phyloP scores from a whole-genome alignment of 2,797 vertebrate genomes.

The Lagorchestes hirsutus region DNA sequence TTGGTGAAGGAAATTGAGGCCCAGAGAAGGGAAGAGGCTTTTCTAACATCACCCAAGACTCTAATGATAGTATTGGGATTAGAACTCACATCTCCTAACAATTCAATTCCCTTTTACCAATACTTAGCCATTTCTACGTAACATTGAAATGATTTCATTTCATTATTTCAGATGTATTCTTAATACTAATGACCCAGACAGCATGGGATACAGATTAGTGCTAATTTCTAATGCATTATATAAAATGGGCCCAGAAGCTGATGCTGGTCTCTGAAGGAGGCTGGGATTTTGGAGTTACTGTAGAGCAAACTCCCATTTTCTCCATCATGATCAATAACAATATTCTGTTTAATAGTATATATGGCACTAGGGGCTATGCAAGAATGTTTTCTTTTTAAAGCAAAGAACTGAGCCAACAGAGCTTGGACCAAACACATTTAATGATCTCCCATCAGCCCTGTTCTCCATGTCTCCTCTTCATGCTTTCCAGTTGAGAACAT shows the following conservation, averaged over 20 bases:
- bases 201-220: not conserved
- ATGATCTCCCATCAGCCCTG: not conserved
- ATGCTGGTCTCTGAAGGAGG: not conserved
- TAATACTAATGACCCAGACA: not conserved
- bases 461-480: not conserved
- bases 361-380: not conserved
- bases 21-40: not conserved
- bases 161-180: not conserved
- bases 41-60: not conserved
- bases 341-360: not conserved
- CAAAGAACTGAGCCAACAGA: not conserved
- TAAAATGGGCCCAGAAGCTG: not conserved
- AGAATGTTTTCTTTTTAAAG: not conserved
- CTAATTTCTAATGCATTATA: not conserved
- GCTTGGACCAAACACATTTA: not conserved
- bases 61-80: not conserved
- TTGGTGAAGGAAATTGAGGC: slow-evolving; percentile 11
- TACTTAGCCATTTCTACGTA: not conserved
- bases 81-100: not conserved
- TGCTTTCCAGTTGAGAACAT: not conserved
- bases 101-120: not conserved
- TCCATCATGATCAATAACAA: not conserved
- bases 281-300: not conserved
- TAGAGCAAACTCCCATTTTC: not conserved
- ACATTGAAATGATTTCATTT: not conserved